A percentile compares a stretch with the other conserved stretches of the same genome.
Evolutionary conservation across 2,113 vertebrate genomes (phyloP).

Genomic region (Azemiops feae): DNA sequence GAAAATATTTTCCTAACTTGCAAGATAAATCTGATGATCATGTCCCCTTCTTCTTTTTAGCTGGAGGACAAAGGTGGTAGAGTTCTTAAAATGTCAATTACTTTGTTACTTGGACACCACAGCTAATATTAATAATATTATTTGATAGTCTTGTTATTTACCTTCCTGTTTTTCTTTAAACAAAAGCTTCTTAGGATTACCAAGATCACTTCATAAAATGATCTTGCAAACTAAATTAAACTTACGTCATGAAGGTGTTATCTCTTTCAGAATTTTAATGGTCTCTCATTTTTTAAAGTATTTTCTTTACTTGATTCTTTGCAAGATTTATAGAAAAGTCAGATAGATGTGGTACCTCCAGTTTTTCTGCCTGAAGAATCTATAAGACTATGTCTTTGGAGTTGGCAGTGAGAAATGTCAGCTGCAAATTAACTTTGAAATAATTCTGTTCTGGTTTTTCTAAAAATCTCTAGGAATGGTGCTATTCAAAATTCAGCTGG

Average conservation of each 20-base stretch:
- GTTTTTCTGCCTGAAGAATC: neutral
- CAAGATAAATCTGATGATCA: constrained; percentile 5
- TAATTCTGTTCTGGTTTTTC: neutral
- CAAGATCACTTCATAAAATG: neutral
- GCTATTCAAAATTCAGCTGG: neutral
- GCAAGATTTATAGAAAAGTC: neutral
- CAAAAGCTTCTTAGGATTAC: neutral
- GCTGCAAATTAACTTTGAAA: neutral
- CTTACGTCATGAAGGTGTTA: neutral
- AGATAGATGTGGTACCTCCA: neutral
- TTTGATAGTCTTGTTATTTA: constrained; percentile 1
- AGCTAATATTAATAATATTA: neutral
- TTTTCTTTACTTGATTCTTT: neutral
- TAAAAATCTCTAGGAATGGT: neutral
- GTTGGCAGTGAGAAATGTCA: neutral
- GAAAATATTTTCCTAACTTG: neutral
- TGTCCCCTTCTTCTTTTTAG: neutral
- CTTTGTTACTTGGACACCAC: constrained; percentile 6
- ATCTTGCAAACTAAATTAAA: neutral
- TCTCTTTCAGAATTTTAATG: constrained; percentile 6
- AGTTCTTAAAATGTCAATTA: constrained; percentile 4
- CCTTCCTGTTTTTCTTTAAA: neutral
- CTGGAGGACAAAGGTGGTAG: neutral
- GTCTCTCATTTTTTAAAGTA: constrained; percentile 12
- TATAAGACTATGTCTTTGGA: neutral